Percentiles rank a stretch among this genome's conserved stretches.
phyloP scores from a whole-genome alignment of 2,797 vertebrate genomes.

The Crenichthys baileyi region DNA sequence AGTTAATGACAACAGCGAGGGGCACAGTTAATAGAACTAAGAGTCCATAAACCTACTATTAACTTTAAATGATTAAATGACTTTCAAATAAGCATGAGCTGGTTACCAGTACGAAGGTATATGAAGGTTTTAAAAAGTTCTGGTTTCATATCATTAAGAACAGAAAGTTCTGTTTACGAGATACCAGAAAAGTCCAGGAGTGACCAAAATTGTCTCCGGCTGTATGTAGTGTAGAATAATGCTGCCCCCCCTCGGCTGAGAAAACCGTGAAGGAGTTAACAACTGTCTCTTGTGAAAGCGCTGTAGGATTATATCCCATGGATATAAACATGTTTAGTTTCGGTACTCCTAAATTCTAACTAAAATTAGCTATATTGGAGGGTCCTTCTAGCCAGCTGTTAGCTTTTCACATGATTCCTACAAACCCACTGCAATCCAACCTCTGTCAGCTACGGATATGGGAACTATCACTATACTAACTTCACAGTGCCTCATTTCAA shows the following conservation, averaged over 20 bases:
- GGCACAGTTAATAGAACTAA: constrained; percentile 5
- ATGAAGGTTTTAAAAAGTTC: not conserved
- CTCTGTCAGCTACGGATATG: not conserved
- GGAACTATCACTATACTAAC: not conserved
- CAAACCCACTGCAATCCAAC: not conserved
- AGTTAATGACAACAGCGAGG: constrained; percentile 18
- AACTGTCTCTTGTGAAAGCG: not conserved
- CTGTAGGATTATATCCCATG: not conserved
- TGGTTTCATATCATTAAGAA: not conserved
- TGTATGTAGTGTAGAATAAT: no score
- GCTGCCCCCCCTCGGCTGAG: no score
- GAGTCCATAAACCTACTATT: constrained; percentile 22
- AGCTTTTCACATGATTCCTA: not conserved
- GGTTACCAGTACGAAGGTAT: not conserved
- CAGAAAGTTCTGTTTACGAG: not conserved
- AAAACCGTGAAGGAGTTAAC: not conserved
- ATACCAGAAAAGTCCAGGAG: not conserved
- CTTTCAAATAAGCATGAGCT: not conserved
- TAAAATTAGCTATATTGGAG: not conserved
- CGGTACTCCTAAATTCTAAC: not conserved
- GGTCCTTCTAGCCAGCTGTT: not conserved
- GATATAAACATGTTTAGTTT: not conserved
- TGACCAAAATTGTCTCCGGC: no score
- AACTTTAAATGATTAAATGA: constrained; percentile 16
- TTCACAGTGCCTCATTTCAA: not conserved